Percentiles rank a stretch among this genome's conserved stretches.
Conservation (phyloP, 1,140 invertebrate genomes). For the Leptestheria dahalacensis region DNA sequence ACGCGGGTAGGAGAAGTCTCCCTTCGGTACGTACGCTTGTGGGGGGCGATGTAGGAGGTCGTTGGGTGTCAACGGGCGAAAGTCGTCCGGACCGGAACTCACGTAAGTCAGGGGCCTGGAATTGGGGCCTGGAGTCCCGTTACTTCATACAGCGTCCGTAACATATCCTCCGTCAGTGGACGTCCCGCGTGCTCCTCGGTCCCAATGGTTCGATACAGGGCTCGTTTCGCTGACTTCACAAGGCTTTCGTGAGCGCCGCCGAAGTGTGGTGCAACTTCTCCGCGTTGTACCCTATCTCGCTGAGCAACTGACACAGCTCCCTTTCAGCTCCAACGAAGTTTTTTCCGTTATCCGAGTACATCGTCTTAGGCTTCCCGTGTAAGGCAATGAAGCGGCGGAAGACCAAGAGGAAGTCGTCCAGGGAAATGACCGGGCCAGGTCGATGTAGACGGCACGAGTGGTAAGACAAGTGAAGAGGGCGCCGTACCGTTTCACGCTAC, state of each 20-base stretch:
- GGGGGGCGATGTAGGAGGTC: conserved; percentile 4
- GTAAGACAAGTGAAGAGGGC: conserved; percentile 12
- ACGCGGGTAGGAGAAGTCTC: not conserved
- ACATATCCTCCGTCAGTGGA: not conserved
- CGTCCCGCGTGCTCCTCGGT: not conserved
- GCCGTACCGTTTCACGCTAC: not conserved
- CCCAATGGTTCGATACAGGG: not conserved
- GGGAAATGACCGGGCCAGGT: conserved; percentile 22
- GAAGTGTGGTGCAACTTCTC: conserved; percentile 19
- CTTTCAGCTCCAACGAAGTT: conserved; percentile 24
- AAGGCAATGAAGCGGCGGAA: conserved; percentile 25
- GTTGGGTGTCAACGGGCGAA: conserved; percentile 1
- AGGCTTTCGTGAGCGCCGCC: not conserved
- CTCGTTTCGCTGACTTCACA: no score
- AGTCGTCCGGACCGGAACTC: conserved; percentile 4
- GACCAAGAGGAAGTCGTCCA: conserved; percentile 20
- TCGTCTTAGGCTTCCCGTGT: conserved; percentile 23
- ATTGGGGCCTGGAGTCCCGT: conserved; percentile 1
- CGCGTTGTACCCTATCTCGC: conserved; percentile 24
- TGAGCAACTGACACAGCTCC: conserved; percentile 20
- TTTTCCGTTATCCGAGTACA: conserved; percentile 30
- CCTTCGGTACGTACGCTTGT: not conserved
- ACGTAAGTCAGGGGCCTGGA: not conserved
- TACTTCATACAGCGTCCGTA: not conserved
- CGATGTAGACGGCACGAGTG: conserved; percentile 18